A percentile compares a stretch with the other conserved stretches of the same genome.
These are phyloP conservation scores for Eurois occulta DNA, from an alignment of 2,888 invertebrate species.

Conservation along the genomic window DNA sequence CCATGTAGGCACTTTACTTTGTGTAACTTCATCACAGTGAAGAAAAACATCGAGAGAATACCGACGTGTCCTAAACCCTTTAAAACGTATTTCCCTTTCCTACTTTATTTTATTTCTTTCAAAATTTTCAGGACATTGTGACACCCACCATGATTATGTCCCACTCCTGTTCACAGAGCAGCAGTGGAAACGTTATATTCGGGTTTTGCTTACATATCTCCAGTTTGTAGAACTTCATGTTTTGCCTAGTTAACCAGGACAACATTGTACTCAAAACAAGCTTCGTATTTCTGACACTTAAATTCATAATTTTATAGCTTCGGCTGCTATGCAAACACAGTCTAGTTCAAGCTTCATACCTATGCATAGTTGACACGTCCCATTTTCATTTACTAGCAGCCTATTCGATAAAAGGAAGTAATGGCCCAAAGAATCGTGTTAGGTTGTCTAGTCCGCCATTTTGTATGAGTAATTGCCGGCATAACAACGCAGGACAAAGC, in stretches of 20 bases:
- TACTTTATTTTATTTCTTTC: no score
- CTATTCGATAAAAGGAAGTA: conserved; percentile 21
- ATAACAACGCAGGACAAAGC: conserved; percentile 33
- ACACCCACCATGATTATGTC: no score
- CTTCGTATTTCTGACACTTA: background rate
- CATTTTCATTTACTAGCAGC: conserved; percentile 10
- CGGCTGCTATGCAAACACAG: conserved; percentile 2
- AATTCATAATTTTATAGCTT: conserved; percentile 8
- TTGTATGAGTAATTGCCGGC: conserved; percentile 55
- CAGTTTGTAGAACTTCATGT: no score
- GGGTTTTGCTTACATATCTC: no score
- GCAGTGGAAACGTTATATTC: no score
- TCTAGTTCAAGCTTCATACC: background rate
- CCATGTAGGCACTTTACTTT: no score
- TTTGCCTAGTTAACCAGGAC: background rate
- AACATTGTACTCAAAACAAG: conserved; percentile 3
- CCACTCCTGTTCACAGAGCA: no score
- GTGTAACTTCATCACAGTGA: no score
- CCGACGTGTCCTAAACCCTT: no score
- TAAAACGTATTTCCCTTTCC: no score
- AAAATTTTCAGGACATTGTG: no score
- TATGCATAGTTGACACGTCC: background rate
- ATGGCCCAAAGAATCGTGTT: conserved; percentile 35
- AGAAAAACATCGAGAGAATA: no score
- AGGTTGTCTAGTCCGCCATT: conserved; percentile 38